These are phyloP conservation scores for Eurystomus gularis DNA, from an alignment of 2,113 vertebrate genomes.

Conservation along the genomic window DNA sequence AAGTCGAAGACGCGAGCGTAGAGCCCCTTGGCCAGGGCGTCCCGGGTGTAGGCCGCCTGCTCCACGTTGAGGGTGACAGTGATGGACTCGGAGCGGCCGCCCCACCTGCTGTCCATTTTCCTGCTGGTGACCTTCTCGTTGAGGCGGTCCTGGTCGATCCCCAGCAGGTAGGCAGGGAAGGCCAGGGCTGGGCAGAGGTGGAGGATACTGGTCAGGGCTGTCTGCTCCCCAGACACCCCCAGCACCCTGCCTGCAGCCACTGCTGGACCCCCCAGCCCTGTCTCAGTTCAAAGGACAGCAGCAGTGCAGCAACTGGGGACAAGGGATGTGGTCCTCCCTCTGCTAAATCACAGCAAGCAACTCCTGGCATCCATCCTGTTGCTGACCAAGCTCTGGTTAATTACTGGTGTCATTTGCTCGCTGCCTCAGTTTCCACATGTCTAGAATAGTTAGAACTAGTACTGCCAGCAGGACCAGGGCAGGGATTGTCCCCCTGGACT, in stretches of 20 bases:
- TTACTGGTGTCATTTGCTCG: neutral
- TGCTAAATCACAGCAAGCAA: neutral
- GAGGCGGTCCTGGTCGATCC: slow-evolving; percentile 84
- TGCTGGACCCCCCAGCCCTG: neutral
- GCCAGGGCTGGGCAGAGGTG: slow-evolving; percentile 77
- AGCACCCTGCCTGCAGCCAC: rapidly evolving
- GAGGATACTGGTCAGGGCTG: neutral
- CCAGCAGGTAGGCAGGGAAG: slow-evolving; percentile 94
- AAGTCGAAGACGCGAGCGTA: slow-evolving; percentile 92
- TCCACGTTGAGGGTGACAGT: slow-evolving; percentile 93
- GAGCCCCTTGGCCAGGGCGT: slow-evolving; percentile 93
- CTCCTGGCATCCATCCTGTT: neutral
- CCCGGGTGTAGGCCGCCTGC: slow-evolving; percentile 90
- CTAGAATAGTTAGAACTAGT: neutral
- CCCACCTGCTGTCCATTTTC: slow-evolving; percentile 97
- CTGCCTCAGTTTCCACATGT: neutral
- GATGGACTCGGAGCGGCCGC: slow-evolving; percentile 89
- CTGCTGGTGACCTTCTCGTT: slow-evolving; percentile 94
- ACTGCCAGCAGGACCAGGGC: neutral
- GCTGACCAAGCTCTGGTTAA: neutral
- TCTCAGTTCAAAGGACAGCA: rapidly evolving
- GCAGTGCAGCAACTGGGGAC: rapidly evolving
- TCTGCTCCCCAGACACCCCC: rapidly evolving
- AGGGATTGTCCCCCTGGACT: too few species aligned
- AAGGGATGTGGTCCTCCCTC: neutral